Evolutionary conservation across 2,797 vertebrate species (phyloP).

Genomic region (Pempheris klunzingeri): DNA sequence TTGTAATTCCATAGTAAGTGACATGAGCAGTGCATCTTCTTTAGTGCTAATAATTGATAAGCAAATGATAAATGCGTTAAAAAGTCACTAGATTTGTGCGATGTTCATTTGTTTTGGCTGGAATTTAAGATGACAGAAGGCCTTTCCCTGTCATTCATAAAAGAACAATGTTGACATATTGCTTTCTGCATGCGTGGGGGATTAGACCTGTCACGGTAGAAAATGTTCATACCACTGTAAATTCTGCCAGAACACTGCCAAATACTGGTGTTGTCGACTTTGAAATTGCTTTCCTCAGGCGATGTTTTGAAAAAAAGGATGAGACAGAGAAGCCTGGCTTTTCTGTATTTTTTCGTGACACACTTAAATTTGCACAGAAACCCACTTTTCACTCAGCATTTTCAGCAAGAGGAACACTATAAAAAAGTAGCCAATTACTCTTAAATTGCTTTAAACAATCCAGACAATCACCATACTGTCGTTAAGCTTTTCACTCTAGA

Average conservation of each 20-base stretch:
- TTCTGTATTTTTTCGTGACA: conserved; percentile 35
- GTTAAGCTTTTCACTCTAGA: background rate
- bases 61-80: conserved; percentile 10
- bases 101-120: conserved; percentile 46
- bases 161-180: conserved; percentile 45
- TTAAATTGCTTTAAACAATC: background rate
- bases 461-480: background rate
- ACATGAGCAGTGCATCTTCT: background rate
- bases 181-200: conserved; percentile 34
- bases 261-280: conserved; percentile 46
- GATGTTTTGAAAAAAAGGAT: background rate
- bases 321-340: conserved; percentile 20
- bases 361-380: conserved; percentile 27
- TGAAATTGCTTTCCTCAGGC: conserved; percentile 41
- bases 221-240: conserved; percentile 43
- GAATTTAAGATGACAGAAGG: conserved; percentile 29
- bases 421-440: background rate
- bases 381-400: conserved; percentile 15
- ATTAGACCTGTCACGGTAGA: conserved; percentile 45
- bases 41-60: conserved; percentile 15
- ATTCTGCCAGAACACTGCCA: conserved; percentile 60
- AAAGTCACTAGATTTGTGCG: conserved; percentile 19
- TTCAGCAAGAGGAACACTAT: conserved; percentile 13
- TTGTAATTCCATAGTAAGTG: background rate
- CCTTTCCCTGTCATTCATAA: conserved; percentile 31